Evolutionary conservation across 1,140 invertebrate species (phyloP), one percentile per base, ranked within the genome.

Genomic region (Capitella teleta): DNA sequence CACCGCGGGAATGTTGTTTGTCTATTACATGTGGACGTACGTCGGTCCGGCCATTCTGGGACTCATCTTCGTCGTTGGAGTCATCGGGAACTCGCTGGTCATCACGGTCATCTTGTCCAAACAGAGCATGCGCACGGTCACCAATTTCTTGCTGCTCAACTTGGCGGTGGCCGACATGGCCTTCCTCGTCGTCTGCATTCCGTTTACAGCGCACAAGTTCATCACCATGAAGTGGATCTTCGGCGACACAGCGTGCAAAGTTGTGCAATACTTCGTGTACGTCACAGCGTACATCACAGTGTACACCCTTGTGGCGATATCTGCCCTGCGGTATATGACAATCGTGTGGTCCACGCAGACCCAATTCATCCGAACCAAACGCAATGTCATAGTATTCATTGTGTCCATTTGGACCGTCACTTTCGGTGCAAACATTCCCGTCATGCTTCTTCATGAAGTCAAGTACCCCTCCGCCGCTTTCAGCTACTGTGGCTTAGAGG

Each of bases 261-360:
- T 53, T 1, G n/a, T 30, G 2, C 46, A 53, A 18, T 53, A 50
- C 45, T 14, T 52, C 12, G 8, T 52, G 24, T 61, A 68, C 53
- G 87, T 92, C 2, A 90, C 86, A 3, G 87, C 86, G 1, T 89
- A 87, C 59, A 86, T 86, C 5, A 87, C 84, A 47, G 87, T 92
- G 14, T 91, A 90, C 68, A 92, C 87, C 0, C 71, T 93, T 23
- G 87, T 93, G 1, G 77, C 93, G 36, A 93, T 94, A 87, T 90
- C 87, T 0, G 38, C 54, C 12, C 25, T 56, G 6, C 36, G 56
- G 14, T 38, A 50, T 28, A 23, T 52, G 25, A 42, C 40, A 16
- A 38, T 52, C 5, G 51, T 52, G 16, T 52, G 25, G 71, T 50
- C 34, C 43, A 26, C 14, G 28, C 23, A 28, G 28, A 47, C 26